Conservation (phyloP, 2,797 vertebrate species). For the Enteromius afrohamiltoni region DNA sequence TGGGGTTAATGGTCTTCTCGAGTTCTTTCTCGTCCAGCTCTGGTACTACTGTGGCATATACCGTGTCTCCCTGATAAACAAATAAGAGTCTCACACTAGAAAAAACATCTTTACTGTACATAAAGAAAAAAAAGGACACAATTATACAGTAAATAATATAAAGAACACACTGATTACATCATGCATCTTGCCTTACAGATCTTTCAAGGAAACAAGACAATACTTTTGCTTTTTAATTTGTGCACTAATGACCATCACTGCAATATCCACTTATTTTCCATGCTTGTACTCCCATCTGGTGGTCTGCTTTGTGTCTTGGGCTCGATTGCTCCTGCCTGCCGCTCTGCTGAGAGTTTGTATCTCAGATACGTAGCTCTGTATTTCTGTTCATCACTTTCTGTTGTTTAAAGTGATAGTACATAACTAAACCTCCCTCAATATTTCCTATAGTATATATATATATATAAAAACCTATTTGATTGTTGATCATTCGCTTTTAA, state of each 20-base stretch:
- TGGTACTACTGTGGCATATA: conserved; percentile 85
- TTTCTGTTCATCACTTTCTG: no score
- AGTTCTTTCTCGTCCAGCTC: conserved; percentile 84
- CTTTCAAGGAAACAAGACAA: neutral
- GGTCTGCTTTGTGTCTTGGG: no score
- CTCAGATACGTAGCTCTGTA: no score
- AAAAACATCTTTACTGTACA: neutral
- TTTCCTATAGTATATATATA: no score
- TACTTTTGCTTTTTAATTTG: neutral
- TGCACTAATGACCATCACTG: neutral
- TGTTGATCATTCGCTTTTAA: no score
- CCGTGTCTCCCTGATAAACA: conserved; percentile 80
- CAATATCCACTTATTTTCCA: neutral
- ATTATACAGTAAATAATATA: neutral
- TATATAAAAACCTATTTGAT: no score
- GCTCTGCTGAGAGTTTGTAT: no score
- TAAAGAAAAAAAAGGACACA: neutral
- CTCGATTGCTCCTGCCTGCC: no score
- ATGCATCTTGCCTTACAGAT: neutral
- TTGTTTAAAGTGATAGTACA: no score
- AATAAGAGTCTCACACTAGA: conserved; percentile 12
- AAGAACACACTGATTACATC: neutral
- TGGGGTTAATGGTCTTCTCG: conserved; percentile 86
- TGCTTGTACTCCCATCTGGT: no score
- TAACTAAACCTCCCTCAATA: no score